Base-by-base conservation (phyloP, 2,113 vertebrate genomes). In the Sebastes fasciatus region DNA sequence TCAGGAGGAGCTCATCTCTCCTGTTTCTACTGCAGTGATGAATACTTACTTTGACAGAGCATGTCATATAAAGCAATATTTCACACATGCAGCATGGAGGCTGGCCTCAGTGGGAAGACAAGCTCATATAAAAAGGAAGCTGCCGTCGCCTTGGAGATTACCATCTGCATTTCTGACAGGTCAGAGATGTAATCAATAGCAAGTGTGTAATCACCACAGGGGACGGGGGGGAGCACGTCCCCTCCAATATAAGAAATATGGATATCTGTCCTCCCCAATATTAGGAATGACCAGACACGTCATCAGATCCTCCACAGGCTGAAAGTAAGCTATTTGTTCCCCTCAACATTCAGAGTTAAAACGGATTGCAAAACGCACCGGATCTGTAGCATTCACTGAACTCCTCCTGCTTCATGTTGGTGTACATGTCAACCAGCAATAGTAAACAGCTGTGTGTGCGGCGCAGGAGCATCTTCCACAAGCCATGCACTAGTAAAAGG, bases 141-240 rank as follows among this genome's bases (percentile, higher is more conserved):
- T 46, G 75, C 79, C 23, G 9, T 88, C 80, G 86, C 79, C 79
- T 75, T 78, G 64, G 81, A 94, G 89, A 92, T 91, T 88, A 89
- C 61, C 85, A 84, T 87, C 86, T 76, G 62, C 76, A 74, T 82
- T 68, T 81, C 75, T 83, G 90, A 81, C 92, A 85, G 90, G 70
- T 77, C 74, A 48, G 71, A 92, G 91, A 93, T 92, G 68, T 86
- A 89, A 94, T 95, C 93, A 90, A 92, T 91, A 89, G 88, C 19
- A 62, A 45, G 54, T 40, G 7, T 16, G 54, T 52, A 77, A 66
- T 78, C 10, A 19, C 58, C 8, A 19, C 42, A 2, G 76, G 65
- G 55, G 11, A 51, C 19, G 26, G 10, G 42, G n/a, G 46, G 21
- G n/a, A 55, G 8, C 43, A 58, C 8, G 1, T 54, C 34, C 64